Evolutionary conservation across 2,797 vertebrate species (phyloP).

Genomic region (Atherinosoma microstoma): DNA sequence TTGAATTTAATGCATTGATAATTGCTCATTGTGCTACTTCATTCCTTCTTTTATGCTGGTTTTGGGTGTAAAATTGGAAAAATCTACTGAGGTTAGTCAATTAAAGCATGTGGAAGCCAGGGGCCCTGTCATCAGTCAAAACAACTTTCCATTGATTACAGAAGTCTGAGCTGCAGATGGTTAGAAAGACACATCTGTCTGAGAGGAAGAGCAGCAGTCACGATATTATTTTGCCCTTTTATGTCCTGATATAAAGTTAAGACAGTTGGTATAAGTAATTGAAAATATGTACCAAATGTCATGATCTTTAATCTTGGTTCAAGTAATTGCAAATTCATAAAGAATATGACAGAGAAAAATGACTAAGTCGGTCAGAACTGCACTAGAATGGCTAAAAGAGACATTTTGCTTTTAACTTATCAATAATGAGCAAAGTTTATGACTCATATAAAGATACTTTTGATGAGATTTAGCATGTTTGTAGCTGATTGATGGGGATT

Average conservation of each 20-base stretch:
- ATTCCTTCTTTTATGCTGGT: constrained; percentile 8
- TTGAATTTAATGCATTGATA: constrained; percentile 31
- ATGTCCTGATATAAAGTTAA: constrained; percentile 17
- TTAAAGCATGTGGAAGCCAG: constrained; percentile 28
- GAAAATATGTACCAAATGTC: constrained; percentile 7
- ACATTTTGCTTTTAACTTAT: too few species aligned
- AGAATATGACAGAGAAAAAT: neutral
- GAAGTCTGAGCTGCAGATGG: constrained; percentile 25
- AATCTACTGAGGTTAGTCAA: constrained; percentile 36
- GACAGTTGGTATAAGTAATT: constrained; percentile 16
- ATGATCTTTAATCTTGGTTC: neutral
- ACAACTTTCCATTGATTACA: constrained; percentile 32
- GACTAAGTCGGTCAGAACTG: too few species aligned
- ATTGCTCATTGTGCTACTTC: constrained; percentile 19
- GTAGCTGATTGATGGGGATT: too few species aligned
- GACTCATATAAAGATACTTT: too few species aligned
- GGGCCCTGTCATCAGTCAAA: constrained; percentile 46
- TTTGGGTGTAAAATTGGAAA: constrained; percentile 20
- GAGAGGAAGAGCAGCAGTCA: constrained; percentile 9
- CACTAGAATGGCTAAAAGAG: too few species aligned
- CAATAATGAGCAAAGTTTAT: too few species aligned
- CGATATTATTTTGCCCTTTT: neutral
- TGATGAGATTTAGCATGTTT: too few species aligned
- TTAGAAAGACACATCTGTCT: neutral
- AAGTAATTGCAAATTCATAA: neutral